Conservation (phyloP, 2,113 vertebrate species). For the Podiceps cristatus region DNA sequence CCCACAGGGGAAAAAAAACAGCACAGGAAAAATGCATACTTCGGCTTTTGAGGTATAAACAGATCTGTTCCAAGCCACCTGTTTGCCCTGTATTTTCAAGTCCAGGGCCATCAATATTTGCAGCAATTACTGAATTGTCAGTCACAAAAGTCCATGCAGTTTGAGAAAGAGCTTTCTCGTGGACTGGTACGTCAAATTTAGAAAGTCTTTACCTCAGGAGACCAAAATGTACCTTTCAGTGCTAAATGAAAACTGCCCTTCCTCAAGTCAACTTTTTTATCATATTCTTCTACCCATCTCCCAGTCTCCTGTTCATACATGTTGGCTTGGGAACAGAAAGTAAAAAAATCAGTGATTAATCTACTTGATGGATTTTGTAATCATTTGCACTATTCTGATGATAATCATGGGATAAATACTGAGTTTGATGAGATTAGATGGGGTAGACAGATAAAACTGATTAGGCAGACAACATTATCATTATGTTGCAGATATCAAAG, state of each 20-base stretch:
- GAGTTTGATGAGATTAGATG: slow-evolving; percentile 53
- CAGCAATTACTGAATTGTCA: neutral
- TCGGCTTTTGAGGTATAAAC: neutral
- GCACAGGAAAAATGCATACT: neutral
- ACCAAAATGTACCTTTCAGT: neutral
- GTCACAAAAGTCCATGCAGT: neutral
- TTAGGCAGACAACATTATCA: slow-evolving; percentile 23
- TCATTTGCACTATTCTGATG: slow-evolving; percentile 9
- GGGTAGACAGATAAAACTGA: slow-evolving; percentile 44
- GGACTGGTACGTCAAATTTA: neutral
- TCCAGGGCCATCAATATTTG: neutral
- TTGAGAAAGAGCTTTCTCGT: neutral
- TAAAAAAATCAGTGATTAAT: neutral
- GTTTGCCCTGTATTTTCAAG: neutral
- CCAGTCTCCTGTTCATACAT: neutral
- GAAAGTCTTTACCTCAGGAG: neutral
- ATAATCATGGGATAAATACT: slow-evolving; percentile 7
- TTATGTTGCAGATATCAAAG: slow-evolving; percentile 18
- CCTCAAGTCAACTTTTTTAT: neutral
- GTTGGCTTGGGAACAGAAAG: neutral
- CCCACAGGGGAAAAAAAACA: neutral
- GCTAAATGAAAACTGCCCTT: neutral
- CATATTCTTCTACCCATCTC: neutral
- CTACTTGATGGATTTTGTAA: slow-evolving; percentile 41
- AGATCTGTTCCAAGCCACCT: neutral